Evolutionary conservation across 2,797 vertebrate species (phyloP).

Genomic region (Pangasius djambal): DNA sequence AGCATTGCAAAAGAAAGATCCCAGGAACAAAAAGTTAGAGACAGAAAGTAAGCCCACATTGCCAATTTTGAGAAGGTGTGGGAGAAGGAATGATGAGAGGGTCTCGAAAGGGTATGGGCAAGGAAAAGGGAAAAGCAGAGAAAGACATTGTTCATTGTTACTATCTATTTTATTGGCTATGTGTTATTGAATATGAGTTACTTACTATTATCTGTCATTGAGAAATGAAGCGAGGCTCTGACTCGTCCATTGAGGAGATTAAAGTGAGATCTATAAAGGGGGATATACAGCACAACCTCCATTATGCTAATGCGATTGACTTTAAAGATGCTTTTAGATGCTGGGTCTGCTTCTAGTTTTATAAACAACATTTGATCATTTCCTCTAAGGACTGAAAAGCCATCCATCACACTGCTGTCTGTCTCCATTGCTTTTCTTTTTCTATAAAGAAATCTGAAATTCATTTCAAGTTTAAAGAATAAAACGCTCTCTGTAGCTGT

Average conservation of each 20-base stretch:
- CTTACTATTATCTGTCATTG: neutral
- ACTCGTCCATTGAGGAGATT: neutral
- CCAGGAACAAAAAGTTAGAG: too few species aligned
- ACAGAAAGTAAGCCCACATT: too few species aligned
- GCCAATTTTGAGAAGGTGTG: neutral
- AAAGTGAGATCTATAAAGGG: neutral
- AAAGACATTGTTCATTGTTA: neutral
- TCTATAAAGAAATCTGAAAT: neutral
- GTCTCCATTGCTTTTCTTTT: neutral
- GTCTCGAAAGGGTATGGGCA: neutral
- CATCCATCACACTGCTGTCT: neutral
- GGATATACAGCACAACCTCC: neutral
- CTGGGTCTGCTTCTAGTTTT: neutral
- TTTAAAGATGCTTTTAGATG: constrained; percentile 3
- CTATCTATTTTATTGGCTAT: neutral
- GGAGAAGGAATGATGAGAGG: neutral
- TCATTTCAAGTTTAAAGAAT: neutral
- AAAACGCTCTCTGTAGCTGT: neutral
- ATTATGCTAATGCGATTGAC: neutral
- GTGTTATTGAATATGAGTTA: neutral
- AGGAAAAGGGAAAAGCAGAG: neutral
- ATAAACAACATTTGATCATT: constrained; percentile 6
- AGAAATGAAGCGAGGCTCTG: neutral
- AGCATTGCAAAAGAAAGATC: neutral
- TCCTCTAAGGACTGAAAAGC: constrained; percentile 1